Conservation (phyloP, 1,140 invertebrate species). For the Holcopasites calliopsidis region DNA sequence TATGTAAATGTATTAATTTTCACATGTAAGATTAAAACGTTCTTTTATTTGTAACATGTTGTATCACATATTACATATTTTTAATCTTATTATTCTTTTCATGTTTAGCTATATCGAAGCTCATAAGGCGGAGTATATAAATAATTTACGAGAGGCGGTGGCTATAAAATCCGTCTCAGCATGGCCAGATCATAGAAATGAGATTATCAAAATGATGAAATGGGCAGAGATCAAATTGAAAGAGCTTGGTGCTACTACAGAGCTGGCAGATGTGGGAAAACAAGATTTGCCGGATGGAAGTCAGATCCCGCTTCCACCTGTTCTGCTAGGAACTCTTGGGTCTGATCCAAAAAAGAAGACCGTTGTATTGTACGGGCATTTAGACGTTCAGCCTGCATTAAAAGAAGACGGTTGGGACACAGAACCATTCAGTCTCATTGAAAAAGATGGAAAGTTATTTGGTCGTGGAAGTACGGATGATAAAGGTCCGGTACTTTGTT, state of each 20-base stretch:
- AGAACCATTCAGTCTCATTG: slow-evolving; percentile 94
- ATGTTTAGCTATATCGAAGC: slow-evolving; percentile 86
- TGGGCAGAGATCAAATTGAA: slow-evolving; percentile 89
- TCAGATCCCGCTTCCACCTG: slow-evolving; percentile 90
- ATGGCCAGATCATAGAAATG: slow-evolving; percentile 88
- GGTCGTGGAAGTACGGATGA: slow-evolving; percentile 97
- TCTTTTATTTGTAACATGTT: slow-evolving; percentile 1
- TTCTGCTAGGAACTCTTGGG: slow-evolving; percentile 92
- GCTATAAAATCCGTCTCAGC: slow-evolving; percentile 98
- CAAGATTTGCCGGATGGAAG: slow-evolving; percentile 88
- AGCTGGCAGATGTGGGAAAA: slow-evolving; percentile 90
- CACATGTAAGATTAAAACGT: slow-evolving; percentile 3
- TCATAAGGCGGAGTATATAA: slow-evolving; percentile 89
- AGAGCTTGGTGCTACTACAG: slow-evolving; percentile 86
- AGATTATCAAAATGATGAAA: slow-evolving; percentile 88
- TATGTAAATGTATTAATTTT: slow-evolving; percentile 9
- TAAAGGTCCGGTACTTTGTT: slow-evolving; percentile 95
- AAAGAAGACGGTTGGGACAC: slow-evolving; percentile 97
- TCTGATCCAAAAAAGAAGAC: slow-evolving; percentile 94
- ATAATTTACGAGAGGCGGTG: slow-evolving; percentile 91
- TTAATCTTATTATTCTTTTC: not conserved
- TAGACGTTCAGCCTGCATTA: slow-evolving; percentile 97
- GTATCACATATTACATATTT: no score
- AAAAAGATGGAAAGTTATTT: slow-evolving; percentile 94
- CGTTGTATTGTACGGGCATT: slow-evolving; percentile 96